Percentiles rank a stretch among this genome's conserved stretches.
Conservation (phyloP, 2,888 invertebrate species). For the Leptinotarsa haldemani region DNA sequence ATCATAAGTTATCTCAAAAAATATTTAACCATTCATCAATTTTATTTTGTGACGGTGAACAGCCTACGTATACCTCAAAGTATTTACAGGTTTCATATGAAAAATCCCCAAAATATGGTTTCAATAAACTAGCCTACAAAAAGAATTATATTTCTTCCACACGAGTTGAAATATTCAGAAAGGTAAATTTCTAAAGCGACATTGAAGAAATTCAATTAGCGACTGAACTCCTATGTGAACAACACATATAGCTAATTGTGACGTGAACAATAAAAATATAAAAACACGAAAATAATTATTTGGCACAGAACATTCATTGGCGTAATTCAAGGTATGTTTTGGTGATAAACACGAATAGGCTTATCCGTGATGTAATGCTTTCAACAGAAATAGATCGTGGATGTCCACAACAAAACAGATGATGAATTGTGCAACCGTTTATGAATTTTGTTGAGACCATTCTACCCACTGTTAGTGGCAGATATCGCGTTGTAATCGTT, state of each 20-base stretch:
- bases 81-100: no score
- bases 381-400: slow-evolving; percentile 18
- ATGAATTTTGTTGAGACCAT: background rate
- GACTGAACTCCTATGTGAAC: background rate
- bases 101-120: no score
- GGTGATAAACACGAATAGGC: slow-evolving; percentile 8
- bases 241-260: background rate
- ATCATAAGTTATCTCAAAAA: no score
- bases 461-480: background rate
- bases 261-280: background rate
- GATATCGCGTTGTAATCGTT: background rate
- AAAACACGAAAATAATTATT: slow-evolving; percentile 21
- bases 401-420: slow-evolving; percentile 8
- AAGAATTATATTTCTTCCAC: no score
- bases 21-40: no score
- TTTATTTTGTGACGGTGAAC: no score
- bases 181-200: no score
- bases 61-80: no score
- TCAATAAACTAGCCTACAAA: no score
- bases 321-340: slow-evolving; percentile 11
- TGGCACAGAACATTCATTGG: slow-evolving; percentile 14
- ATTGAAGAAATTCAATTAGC: no score
- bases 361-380: slow-evolving; percentile 16
- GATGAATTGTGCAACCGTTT: slow-evolving; percentile 4
- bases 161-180: no score